Evolutionary conservation across 2,888 invertebrate genomes (phyloP).

Genomic region (Limnephilus lunatus): DNA sequence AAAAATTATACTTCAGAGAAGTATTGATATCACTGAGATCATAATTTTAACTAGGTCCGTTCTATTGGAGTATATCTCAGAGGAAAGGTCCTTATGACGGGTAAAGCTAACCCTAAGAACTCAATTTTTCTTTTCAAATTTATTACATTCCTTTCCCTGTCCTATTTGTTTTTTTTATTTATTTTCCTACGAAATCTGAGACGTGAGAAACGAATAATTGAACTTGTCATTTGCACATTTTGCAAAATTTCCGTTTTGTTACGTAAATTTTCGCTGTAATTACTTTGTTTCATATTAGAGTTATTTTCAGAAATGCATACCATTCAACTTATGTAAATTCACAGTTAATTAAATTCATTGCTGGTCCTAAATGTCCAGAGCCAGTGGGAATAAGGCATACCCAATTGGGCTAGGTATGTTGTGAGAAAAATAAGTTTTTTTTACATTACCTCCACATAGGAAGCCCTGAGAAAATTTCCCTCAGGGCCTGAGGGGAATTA

Average conservation of each 20-base stretch:
- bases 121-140: slow-evolving; percentile 21
- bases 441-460: too few species aligned
- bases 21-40: too few species aligned
- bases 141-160: neutral
- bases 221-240: slow-evolving; percentile 12
- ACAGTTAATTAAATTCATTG: too few species aligned
- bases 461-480: too few species aligned
- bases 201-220: slow-evolving; percentile 5
- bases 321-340: too few species aligned
- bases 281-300: neutral
- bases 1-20: too few species aligned
- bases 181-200: neutral
- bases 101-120: slow-evolving; percentile 6
- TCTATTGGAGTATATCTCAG: neutral
- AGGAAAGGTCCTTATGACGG: slow-evolving; percentile 8
- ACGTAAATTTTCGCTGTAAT: neutral
- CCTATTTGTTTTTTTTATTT: neutral
- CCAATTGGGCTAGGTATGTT: too few species aligned
- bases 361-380: too few species aligned
- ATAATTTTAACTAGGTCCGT: neutral
- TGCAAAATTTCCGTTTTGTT: neutral
- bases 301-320: too few species aligned
- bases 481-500: too few species aligned
- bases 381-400: too few species aligned
- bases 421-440: too few species aligned